phyloP scores from a whole-genome alignment of 2,888 invertebrate genomes.

The Entomobrya multifasciata region DNA sequence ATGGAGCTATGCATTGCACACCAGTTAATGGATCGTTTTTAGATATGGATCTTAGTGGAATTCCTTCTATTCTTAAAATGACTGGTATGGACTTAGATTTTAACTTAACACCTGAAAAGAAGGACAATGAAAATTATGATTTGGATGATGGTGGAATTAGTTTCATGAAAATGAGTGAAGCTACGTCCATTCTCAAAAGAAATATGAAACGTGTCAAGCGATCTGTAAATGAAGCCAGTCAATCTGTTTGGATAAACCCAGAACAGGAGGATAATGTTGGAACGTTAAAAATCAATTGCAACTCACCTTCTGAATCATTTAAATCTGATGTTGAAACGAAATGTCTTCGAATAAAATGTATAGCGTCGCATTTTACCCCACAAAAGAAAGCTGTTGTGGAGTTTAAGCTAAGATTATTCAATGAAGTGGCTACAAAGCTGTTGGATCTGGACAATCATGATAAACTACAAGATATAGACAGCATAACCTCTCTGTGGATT shows the following conservation, averaged over 20 bases:
- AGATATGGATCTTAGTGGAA: background rate
- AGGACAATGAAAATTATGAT: background rate
- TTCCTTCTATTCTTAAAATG: no score
- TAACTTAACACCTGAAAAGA: background rate
- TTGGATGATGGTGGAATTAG: background rate
- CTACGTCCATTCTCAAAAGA: background rate
- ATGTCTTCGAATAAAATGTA: slow-evolving; percentile 65
- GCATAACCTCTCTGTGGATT: slow-evolving; percentile 49
- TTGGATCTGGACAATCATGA: background rate
- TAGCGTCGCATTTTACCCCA: slow-evolving; percentile 56
- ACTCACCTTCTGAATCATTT: background rate
- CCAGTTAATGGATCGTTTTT: slow-evolving; percentile 1
- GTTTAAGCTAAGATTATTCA: slow-evolving; percentile 65
- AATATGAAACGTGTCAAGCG: slow-evolving; percentile 5
- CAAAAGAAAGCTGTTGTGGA: slow-evolving; percentile 66
- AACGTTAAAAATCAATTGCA: slow-evolving; percentile 30
- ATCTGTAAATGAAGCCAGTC: no score
- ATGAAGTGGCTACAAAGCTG: slow-evolving; percentile 40
- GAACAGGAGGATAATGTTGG: background rate
- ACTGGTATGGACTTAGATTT: background rate
- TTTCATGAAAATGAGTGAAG: background rate
- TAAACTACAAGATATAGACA: background rate
- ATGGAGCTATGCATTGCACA: slow-evolving; percentile 26
- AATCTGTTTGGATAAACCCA: background rate
- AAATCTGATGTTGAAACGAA: background rate